A percentile compares a stretch with the other conserved stretches of the same genome.
Conservation (phyloP, 2,113 vertebrate species). For the Ptyas mucosa region DNA sequence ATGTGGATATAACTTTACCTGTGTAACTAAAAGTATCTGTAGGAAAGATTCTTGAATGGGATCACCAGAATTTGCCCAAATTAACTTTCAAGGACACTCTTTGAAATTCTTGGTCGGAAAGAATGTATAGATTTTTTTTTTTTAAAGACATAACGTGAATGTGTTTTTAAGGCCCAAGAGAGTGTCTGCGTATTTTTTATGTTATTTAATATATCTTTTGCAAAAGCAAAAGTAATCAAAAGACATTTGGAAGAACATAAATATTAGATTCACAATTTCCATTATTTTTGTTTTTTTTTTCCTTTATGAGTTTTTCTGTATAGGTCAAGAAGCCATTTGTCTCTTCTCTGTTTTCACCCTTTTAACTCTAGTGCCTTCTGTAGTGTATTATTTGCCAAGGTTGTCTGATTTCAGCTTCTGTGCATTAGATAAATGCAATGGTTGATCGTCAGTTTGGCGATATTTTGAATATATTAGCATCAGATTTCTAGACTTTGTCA, state of each 20-base stretch:
- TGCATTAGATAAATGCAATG: neutral
- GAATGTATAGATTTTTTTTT: neutral
- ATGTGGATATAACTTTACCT: neutral
- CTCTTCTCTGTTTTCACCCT: neutral
- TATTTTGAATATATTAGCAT: slow-evolving; percentile 11
- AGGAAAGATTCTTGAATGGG: neutral
- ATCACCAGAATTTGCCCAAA: neutral
- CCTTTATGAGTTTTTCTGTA: neutral
- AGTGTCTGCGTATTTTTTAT: neutral
- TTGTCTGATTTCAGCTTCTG: neutral
- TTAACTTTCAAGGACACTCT: neutral
- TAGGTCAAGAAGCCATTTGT: neutral
- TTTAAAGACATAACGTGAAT: neutral
- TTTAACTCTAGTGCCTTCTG: neutral
- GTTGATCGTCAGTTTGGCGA: neutral
- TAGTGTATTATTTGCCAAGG: neutral
- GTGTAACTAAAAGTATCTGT: neutral
- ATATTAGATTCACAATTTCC: neutral
- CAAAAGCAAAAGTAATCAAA: neutral
- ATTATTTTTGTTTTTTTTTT: no score
- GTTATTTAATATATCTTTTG: neutral
- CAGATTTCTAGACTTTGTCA: slow-evolving; percentile 35
- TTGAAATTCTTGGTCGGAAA: neutral
- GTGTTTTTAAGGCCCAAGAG: neutral
- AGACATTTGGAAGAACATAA: neutral